A percentile compares a stretch with the other conserved stretches of the same genome.
phyloP scores from a whole-genome alignment of 2,888 invertebrate genomes.

The Formica aserva region DNA sequence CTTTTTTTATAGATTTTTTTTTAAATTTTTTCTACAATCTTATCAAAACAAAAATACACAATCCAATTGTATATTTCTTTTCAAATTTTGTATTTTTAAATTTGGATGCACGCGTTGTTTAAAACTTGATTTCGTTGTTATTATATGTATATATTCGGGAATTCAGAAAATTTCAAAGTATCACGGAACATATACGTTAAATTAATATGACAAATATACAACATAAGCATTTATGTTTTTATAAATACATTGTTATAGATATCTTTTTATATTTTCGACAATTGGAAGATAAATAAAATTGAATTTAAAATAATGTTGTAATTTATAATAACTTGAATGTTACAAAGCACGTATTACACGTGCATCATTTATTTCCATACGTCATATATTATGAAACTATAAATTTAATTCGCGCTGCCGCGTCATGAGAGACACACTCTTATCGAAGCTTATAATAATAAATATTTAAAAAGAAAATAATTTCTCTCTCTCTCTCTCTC shows the following conservation, averaged over 20 bases:
- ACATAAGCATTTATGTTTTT: background rate
- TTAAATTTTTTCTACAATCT: background rate
- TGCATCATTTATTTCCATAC: background rate
- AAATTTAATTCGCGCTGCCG: background rate
- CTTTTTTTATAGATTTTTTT: background rate
- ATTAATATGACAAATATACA: background rate
- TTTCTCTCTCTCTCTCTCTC: background rate
- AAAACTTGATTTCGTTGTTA: background rate
- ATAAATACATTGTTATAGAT: background rate
- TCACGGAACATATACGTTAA: background rate
- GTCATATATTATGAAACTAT: background rate
- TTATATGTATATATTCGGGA: background rate
- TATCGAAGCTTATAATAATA: background rate
- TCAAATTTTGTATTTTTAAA: background rate
- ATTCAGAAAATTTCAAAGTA: background rate
- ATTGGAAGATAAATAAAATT: background rate
- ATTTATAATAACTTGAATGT: background rate
- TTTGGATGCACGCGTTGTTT: background rate
- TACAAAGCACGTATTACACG: background rate
- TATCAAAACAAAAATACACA: background rate
- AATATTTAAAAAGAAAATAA: background rate
- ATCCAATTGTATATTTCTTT: background rate
- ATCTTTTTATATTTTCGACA: background rate
- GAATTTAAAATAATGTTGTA: slow-evolving; percentile 2
- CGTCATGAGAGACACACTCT: background rate